Base-by-base conservation (phyloP, 2,888 invertebrate species). In the Cylindroiulus punctatus region DNA sequence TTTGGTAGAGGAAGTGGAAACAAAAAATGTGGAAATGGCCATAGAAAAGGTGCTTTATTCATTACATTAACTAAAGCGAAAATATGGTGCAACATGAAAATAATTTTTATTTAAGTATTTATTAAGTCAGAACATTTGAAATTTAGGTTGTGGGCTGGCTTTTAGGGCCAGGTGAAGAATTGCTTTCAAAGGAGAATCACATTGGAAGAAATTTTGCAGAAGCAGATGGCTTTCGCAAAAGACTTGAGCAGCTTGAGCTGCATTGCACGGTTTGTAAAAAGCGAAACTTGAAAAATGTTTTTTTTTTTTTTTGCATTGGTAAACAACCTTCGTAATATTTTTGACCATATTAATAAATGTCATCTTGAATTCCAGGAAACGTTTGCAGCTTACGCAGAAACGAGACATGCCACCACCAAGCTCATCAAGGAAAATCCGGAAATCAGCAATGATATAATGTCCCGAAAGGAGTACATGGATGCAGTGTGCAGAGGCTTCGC, bases 391-490 rank as follows among this genome's bases (percentile, higher is more conserved):
- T 95, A 95, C 90, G 95, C 95, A 0, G 95, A 96, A 89, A 90
- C 96, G 82, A 92, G 95, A 17, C 95, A 95, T 90, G 93, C 94
- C 90, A 94, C 95, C 85, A 94, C 94, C 84, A 92, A 92, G 83
- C 91, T 94, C 87, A 88, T 90, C 52, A 88, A 89, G 10, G 88
- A 89, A 42, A 88, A 88, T 76, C 91, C 93, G 0, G 91, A 92
- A 57, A 91, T 91, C 84, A 92, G 93, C 81, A 93, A 93, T 89
- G 95, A 95, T 90, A 91, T 96, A 84, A 91, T 93, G 87, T 94
- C 95, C 0, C 95, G 95, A 89, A 92, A 94, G 88, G 95, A 95
- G 90, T 95, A 95, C 90, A 95, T 96, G 95, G 95, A 96, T 91
- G 95, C 95, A 87, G 94, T 95, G 0, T 95, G 95, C 89, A 93